Evolutionary conservation across 2,888 invertebrate species (phyloP), one percentile per base, ranked within the genome.

Genomic region (Callyntrura guangdongensis): DNA sequence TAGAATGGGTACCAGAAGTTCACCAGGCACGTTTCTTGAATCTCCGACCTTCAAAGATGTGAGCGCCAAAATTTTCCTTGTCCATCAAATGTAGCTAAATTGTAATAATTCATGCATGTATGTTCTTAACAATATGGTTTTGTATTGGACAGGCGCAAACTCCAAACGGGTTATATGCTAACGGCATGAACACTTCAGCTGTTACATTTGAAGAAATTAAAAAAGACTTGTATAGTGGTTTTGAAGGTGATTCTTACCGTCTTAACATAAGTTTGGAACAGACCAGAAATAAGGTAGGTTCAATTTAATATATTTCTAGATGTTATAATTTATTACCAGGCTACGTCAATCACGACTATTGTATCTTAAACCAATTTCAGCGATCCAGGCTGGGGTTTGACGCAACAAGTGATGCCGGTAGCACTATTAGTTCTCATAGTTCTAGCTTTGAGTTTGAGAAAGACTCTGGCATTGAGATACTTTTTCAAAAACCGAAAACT

Each of bases 1-100:
- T 2, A 27, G 81, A 11, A 81, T 81, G 81, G 61, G 56, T 6
- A 81, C 81, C 8, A 36, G 81, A 12, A 81, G 81, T n/a, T n/a
- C 81, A 8, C 36, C 81, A 1, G 12, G 53, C 5, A 22, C 81
- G 0, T 61, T 14, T 81, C 17, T 9, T 11, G 81, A 81, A 56
- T 81, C 81, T 81, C 56, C 56, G 5, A 1, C 36, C 8, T 36
- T 11, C 81, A 45, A 56, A 9, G 59, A 81, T n/a, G 56, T 59
- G 12, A 12, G 74, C 8, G n/a, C 8, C 17, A 17, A 61, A 1
- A 12, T 6, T 67, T 36, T 36, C 36, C 17, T 17, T n/a, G 2
- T 17, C 20, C 53, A 4, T 36, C 11, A 53, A n/a, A n/a, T n/a
- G n/a, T n/a, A n/a, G n/a, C 56, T 8, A 61, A 20, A 17, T 20